Conservation (phyloP, 2,797 vertebrate species). For the Catostomus latipinnis region DNA sequence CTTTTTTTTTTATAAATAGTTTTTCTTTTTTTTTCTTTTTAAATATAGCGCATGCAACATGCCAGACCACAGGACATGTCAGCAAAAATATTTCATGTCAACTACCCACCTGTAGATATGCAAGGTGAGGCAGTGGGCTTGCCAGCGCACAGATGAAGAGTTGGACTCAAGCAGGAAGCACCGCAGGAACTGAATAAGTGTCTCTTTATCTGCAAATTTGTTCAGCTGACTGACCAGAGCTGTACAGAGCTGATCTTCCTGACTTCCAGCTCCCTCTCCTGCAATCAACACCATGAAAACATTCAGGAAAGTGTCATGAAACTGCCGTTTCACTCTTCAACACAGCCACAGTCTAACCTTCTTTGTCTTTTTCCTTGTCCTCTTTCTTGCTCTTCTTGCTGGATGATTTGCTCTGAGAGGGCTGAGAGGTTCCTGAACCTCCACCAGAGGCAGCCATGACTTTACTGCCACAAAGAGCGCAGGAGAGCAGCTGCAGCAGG, state of each 20-base stretch:
- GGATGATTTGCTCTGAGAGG: constrained; percentile 92
- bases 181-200: constrained; percentile 95
- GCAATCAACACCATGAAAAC: constrained; percentile 1
- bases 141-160: constrained; percentile 96
- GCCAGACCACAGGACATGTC: too few species aligned
- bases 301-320: neutral
- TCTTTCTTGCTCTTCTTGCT: constrained; percentile 99
- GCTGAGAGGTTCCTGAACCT: constrained; percentile 83
- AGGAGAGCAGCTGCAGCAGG: constrained; percentile 94
- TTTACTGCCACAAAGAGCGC: constrained; percentile 97
- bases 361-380: constrained; percentile 96
- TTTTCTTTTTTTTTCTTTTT: too few species aligned
- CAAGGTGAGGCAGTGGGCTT: constrained; percentile 94
- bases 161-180: constrained; percentile 98
- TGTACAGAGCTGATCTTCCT: constrained; percentile 96
- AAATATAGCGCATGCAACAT: too few species aligned
- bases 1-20: too few species aligned
- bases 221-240: constrained; percentile 97
- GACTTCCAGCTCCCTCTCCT: constrained; percentile 91
- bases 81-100: too few species aligned
- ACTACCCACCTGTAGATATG: constrained; percentile 93
- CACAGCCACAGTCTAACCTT: constrained; percentile 71
- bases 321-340: too few species aligned
- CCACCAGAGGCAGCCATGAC: constrained; percentile 85
- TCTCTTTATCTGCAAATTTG: constrained; percentile 98